Conservation (phyloP, 2,888 invertebrate genomes). For the Aromia moschata region DNA sequence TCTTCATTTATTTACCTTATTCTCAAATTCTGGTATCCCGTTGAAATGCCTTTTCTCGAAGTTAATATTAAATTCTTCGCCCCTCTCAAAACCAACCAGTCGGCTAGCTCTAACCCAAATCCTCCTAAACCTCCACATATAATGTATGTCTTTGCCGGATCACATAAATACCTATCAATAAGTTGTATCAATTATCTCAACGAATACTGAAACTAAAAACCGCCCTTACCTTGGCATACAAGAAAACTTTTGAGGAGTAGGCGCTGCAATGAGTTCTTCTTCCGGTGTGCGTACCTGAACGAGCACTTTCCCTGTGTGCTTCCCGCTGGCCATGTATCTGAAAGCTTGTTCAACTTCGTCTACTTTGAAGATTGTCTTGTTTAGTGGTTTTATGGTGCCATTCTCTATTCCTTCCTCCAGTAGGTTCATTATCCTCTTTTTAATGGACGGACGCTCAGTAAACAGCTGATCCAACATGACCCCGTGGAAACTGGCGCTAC, state of each 20-base stretch:
- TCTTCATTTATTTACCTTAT: constrained; percentile 41
- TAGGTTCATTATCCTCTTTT: constrained; percentile 12
- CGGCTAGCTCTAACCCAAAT: constrained; percentile 88
- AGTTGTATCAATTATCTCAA: no score
- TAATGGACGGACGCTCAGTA: constrained; percentile 23
- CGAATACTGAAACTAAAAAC: background rate
- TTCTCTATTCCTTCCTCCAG: constrained; percentile 27
- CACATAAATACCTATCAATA: constrained; percentile 54
- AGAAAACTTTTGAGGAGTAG: constrained; percentile 46
- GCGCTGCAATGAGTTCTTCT: constrained; percentile 46
- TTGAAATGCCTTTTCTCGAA: constrained; percentile 80
- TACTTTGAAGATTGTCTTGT: constrained; percentile 70
- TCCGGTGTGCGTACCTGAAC: constrained; percentile 58
- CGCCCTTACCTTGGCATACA: constrained; percentile 40
- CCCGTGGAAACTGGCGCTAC: constrained; percentile 80
- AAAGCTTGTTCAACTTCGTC: constrained; percentile 79
- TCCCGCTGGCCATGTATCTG: constrained; percentile 72
- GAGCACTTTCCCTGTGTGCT: constrained; percentile 81
- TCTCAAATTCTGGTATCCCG: constrained; percentile 78
- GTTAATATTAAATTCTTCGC: constrained; percentile 81
- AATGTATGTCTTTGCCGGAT: constrained; percentile 67
- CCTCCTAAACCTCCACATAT: constrained; percentile 88
- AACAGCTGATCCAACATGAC: constrained; percentile 72
- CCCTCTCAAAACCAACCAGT: constrained; percentile 87
- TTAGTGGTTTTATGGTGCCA: constrained; percentile 78